A percentile compares a stretch with the other conserved stretches of the same genome.
Conservation (phyloP, 2,797 vertebrate species). For the Aplochiton taeniatus region DNA sequence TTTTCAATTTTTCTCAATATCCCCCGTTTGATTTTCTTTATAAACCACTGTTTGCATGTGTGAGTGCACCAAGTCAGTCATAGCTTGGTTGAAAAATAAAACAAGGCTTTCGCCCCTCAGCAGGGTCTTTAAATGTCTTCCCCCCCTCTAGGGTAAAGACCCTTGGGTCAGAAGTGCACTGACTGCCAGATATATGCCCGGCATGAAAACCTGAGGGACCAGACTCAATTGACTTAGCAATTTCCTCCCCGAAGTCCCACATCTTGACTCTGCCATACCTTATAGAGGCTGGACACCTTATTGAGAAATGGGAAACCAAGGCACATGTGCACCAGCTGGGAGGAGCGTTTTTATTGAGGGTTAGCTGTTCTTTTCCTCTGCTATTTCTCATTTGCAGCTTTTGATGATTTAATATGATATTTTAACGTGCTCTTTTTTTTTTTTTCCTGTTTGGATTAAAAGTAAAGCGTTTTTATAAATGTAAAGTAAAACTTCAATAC, state of each 20-base stretch:
- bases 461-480: too few relatives aligned
- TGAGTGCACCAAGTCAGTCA: too few relatives aligned
- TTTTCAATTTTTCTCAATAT: too few relatives aligned
- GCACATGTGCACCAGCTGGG: conserved; percentile 66
- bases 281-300: conserved; percentile 41
- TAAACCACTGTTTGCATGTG: too few relatives aligned
- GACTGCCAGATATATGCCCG: conserved; percentile 47
- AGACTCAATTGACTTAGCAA: conserved; percentile 32
- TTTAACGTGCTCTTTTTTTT: not conserved
- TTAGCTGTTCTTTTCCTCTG: conserved; percentile 36
- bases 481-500: too few relatives aligned
- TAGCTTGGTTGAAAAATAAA: too few relatives aligned
- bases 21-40: too few relatives aligned
- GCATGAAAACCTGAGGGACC: conserved; percentile 34
- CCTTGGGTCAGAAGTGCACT: too few relatives aligned
- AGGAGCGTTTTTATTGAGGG: conserved; percentile 44
- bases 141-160: too few relatives aligned
- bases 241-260: conserved; percentile 36
- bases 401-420: conserved; percentile 35
- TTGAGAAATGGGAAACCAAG: conserved; percentile 43
- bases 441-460: too few relatives aligned
- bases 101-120: too few relatives aligned
- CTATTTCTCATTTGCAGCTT: conserved; percentile 46
- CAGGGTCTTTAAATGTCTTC: too few relatives aligned
- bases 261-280: conserved; percentile 59